A percentile compares a stretch with the other conserved stretches of the same genome.
These are phyloP conservation scores for Thalassarche chlororhynchos DNA, from an alignment of 2,113 vertebrate genomes.

Conservation along the genomic window DNA sequence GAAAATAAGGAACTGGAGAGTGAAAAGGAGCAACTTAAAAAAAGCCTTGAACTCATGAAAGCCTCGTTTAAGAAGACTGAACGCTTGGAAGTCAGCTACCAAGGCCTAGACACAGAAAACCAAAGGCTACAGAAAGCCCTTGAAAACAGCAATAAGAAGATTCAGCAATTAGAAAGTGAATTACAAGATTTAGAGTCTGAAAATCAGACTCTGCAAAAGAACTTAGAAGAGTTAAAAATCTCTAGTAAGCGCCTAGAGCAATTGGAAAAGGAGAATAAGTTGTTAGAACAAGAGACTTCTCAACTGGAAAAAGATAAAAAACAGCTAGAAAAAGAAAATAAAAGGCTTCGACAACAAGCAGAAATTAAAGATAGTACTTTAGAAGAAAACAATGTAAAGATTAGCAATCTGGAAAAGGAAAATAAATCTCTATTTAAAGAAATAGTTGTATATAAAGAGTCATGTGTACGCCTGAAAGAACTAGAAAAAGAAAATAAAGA, in stretches of 20 bases:
- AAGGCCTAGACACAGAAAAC: conserved; percentile 96
- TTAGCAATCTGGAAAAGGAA: conserved; percentile 91
- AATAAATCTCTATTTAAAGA: conserved; percentile 92
- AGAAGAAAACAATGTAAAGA: conserved; percentile 90
- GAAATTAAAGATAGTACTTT: conserved; percentile 94
- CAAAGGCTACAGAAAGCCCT: conserved; percentile 95
- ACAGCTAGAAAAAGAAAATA: conserved; percentile 96
- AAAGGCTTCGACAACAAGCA: conserved; percentile 92
- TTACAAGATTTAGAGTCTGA: conserved; percentile 92
- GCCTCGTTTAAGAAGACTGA: conserved; percentile 94
- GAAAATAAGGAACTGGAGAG: conserved; percentile 95
- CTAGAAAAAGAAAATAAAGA: conserved; percentile 96
- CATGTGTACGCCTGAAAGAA: conserved; percentile 88
- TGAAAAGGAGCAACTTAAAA: conserved; percentile 90
- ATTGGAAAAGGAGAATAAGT: conserved; percentile 92
- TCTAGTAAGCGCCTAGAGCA: conserved; percentile 96
- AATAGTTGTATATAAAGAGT: conserved; percentile 89
- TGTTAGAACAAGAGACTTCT: conserved; percentile 91
- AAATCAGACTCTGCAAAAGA: conserved; percentile 92
- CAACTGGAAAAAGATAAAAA: conserved; percentile 98
- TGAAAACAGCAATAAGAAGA: conserved; percentile 96
- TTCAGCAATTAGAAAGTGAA: conserved; percentile 93
- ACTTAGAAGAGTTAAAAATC: conserved; percentile 95
- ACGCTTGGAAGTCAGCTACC: conserved; percentile 94
- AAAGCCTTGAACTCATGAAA: conserved; percentile 91